Evolutionary conservation across 2,797 vertebrate genomes (phyloP).

Genomic region (Scleropages formosus): DNA sequence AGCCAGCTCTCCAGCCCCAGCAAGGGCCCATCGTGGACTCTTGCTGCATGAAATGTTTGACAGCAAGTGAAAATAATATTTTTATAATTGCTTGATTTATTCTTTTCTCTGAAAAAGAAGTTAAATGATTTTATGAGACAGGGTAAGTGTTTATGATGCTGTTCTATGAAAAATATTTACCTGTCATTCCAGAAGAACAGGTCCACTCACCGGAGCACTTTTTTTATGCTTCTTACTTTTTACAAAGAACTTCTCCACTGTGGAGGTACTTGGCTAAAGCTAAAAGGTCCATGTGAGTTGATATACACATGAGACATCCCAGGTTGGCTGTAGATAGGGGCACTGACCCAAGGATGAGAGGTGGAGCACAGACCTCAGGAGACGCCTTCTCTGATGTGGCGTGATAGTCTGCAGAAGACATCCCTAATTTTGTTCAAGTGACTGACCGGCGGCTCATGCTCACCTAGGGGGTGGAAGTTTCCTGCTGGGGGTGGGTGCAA

Average conservation of each 20-base stretch:
- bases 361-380: background rate
- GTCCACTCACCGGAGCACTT: background rate
- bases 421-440: slow-evolving; percentile 22
- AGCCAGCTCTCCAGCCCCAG: background rate
- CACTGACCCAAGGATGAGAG: no score
- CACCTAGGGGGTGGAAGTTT: background rate
- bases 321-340: background rate
- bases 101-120: background rate
- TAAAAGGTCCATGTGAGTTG: background rate
- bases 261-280: background rate
- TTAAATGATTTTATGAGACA: background rate
- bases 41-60: background rate
- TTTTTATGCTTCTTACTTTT: background rate
- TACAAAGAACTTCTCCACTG: background rate
- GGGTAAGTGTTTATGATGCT: background rate
- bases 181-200: background rate
- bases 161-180: background rate
- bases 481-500: background rate
- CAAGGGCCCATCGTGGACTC: no score
- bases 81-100: background rate
- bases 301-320: background rate
- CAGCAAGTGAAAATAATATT: background rate
- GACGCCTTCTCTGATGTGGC: background rate
- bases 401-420: slow-evolving; percentile 22
- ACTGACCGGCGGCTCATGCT: background rate